Percentiles rank a stretch among this genome's conserved stretches.
Conservation (phyloP, 92 coral and sea anemone species). For the Epizoanthus ramosus region DNA sequence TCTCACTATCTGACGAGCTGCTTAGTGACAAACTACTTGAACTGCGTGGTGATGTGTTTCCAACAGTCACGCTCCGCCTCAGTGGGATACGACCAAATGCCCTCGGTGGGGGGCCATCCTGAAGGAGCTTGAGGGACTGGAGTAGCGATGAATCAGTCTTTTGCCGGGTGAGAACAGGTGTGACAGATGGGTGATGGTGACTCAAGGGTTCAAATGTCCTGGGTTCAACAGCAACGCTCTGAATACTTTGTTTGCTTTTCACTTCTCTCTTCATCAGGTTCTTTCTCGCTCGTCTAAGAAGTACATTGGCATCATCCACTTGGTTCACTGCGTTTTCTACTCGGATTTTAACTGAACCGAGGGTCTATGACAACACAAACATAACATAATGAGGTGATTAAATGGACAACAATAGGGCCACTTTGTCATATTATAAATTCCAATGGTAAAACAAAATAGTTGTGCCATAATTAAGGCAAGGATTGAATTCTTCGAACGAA, state of each 20-base stretch:
- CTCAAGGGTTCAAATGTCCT: constrained; percentile 59
- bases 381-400: background rate
- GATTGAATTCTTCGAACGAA: too few species aligned
- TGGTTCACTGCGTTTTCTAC: constrained; percentile 84
- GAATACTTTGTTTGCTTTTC: constrained; percentile 83
- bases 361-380: constrained; percentile 65
- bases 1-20: constrained; percentile 70
- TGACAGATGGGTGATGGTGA: constrained; percentile 14
- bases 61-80: background rate
- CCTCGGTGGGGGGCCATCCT: constrained; percentile 73
- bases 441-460: background rate
- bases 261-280: constrained; percentile 90
- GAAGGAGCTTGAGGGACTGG: constrained; percentile 51
- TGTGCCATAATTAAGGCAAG: too few species aligned
- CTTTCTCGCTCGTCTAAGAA: constrained; percentile 83
- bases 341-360: constrained; percentile 88
- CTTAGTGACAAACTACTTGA: constrained; percentile 71
- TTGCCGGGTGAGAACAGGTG: constrained; percentile 62
- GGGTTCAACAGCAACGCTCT: constrained; percentile 70
- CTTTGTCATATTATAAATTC: background rate
- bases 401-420: background rate
- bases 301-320: constrained; percentile 73
- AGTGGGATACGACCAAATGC: constrained; percentile 15
- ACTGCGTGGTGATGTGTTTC: constrained; percentile 25
- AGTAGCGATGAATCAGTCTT: constrained; percentile 71